Conservation (phyloP, 2,113 vertebrate species). For the Ailuropoda melanoleuca region DNA sequence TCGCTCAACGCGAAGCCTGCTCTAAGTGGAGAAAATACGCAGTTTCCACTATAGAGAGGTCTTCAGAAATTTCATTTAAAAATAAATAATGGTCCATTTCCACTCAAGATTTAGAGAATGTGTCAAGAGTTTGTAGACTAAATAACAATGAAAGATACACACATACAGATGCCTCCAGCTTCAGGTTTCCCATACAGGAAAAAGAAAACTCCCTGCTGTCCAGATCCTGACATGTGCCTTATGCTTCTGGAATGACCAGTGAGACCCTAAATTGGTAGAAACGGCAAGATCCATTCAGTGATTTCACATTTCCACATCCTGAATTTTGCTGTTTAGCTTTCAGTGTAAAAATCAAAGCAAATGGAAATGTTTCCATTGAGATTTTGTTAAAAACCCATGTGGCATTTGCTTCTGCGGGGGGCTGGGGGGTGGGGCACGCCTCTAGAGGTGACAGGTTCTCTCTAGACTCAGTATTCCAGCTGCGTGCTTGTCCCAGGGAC, state of each 20-base stretch:
- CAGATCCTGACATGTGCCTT: too few species aligned
- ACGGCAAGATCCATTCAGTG: background rate
- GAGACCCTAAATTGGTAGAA: background rate
- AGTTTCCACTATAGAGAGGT: background rate
- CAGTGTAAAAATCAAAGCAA: background rate
- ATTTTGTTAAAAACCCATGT: background rate
- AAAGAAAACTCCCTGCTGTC: background rate
- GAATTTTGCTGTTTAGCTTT: background rate
- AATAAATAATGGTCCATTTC: background rate
- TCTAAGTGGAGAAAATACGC: background rate
- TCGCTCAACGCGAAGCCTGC: background rate
- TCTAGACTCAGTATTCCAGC: background rate
- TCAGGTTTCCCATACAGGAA: background rate
- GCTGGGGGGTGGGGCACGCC: accelerated
- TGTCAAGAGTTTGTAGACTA: background rate
- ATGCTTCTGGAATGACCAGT: background rate
- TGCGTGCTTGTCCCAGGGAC: background rate
- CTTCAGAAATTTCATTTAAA: background rate
- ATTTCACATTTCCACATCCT: background rate
- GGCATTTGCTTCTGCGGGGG: background rate
- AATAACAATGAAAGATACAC: background rate
- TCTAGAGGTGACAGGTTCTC: background rate
- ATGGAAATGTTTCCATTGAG: background rate
- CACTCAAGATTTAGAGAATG: background rate
- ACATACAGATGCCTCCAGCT: background rate